Evolutionary conservation across 2,797 vertebrate genomes (phyloP).

Genomic region (Tarsius wallacei): DNA sequence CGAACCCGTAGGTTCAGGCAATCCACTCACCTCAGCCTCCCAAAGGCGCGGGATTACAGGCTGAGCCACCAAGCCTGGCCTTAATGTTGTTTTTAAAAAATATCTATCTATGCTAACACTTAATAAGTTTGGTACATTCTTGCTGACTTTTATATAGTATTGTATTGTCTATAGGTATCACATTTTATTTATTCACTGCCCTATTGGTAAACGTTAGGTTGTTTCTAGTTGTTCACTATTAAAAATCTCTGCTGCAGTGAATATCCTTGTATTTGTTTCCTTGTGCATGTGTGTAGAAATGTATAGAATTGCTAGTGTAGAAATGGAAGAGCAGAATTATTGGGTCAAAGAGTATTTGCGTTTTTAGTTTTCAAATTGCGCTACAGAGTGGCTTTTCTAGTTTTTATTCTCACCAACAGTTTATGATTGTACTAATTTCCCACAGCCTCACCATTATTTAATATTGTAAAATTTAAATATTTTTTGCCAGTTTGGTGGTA

Average conservation of each 20-base stretch:
- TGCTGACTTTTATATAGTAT: neutral
- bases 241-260: conserved; percentile 28
- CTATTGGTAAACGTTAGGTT: neutral
- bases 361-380: conserved; percentile 62
- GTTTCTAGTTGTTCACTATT: conserved; percentile 19
- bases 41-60: too few relatives aligned
- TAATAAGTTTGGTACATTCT: conserved; percentile 22
- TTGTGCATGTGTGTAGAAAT: neutral
- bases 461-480: conserved; percentile 58
- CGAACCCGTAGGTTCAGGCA: too few relatives aligned
- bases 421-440: neutral
- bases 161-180: neutral
- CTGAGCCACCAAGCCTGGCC: too few relatives aligned
- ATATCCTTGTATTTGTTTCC: neutral
- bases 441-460: conserved; percentile 22
- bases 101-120: neutral
- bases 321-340: conserved; percentile 24
- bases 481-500: conserved; percentile 17
- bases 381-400: neutral
- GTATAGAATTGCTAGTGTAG: neutral
- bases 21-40: too few relatives aligned
- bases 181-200: conserved; percentile 26
- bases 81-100: neutral
- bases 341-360: neutral
- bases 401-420: neutral